Conservation (phyloP, 1,140 invertebrate species). For the Drosophila hydei region DNA sequence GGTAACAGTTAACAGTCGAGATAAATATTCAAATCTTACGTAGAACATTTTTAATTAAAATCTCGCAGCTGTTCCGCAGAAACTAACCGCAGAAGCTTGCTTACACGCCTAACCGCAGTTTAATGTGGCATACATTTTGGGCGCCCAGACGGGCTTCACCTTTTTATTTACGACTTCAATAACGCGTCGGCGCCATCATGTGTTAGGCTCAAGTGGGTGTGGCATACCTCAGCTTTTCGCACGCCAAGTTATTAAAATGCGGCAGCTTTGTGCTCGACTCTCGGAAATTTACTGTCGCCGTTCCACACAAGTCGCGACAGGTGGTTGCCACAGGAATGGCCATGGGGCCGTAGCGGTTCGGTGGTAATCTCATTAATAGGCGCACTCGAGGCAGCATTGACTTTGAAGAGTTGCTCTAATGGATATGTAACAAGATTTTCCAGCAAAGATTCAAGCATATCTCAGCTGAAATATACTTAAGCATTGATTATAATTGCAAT, state of each 20-base stretch:
- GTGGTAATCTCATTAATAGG: constrained; percentile 48
- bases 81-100: constrained; percentile 77
- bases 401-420: not conserved
- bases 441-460: not conserved
- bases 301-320: constrained; percentile 60
- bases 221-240: constrained; percentile 14
- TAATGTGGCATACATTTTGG: constrained; percentile 73
- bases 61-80: constrained; percentile 53
- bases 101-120: constrained; percentile 71
- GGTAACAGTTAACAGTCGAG: not conserved
- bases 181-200: constrained; percentile 53
- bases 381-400: not conserved
- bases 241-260: constrained; percentile 76
- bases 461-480: too few species aligned
- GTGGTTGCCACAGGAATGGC: constrained; percentile 61
- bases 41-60: constrained; percentile 68
- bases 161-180: constrained; percentile 82
- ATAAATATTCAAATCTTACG: constrained; percentile 4
- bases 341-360: too few species aligned
- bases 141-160: constrained; percentile 32
- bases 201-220: constrained; percentile 29
- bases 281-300: constrained; percentile 30
- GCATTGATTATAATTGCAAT: not conserved
- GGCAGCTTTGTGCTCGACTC: constrained; percentile 52
- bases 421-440: not conserved